A percentile compares a stretch with the other conserved stretches of the same genome.
Evolutionary conservation across 2,797 vertebrate genomes (phyloP).

Genomic region (Argya squamiceps): DNA sequence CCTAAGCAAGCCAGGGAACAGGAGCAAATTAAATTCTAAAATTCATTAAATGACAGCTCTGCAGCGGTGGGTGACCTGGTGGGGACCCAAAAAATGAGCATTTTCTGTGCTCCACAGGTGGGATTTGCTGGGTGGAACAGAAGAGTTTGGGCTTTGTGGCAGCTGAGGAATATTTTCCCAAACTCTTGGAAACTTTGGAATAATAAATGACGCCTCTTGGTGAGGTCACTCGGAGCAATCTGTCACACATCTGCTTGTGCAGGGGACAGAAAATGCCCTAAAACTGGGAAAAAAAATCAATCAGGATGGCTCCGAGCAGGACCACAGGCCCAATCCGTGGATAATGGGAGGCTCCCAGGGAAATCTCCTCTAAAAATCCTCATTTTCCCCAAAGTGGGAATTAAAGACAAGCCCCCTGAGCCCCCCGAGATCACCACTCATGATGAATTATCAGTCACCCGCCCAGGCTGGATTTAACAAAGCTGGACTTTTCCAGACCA

Average conservation of each 20-base stretch:
- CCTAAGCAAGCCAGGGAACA: not conserved
- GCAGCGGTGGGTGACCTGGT: not conserved
- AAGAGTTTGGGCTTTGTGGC: not conserved
- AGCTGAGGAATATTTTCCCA: not conserved
- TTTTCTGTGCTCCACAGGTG: not conserved
- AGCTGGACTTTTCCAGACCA: not conserved
- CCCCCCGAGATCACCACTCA: no score
- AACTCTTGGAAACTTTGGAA: not conserved
- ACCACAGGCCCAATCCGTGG: accelerated
- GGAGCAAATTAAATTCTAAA: not conserved
- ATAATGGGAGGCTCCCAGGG: accelerated
- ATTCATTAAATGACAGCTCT: accelerated
- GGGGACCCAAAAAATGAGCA: not conserved
- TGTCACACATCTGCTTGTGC: slow-evolving; percentile 20
- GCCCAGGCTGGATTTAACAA: not conserved
- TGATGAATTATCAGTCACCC: not conserved
- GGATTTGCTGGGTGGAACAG: accelerated
- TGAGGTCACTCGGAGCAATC: not conserved
- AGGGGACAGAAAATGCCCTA: not conserved
- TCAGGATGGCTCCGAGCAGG: accelerated
- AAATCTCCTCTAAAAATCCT: not conserved
- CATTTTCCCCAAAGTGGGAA: accelerated
- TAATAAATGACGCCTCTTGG: not conserved
- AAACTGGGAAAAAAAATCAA: not conserved
- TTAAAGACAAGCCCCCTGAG: not conserved